Conservation (phyloP, 2,797 vertebrate species). For the Adelosebastes latens region DNA sequence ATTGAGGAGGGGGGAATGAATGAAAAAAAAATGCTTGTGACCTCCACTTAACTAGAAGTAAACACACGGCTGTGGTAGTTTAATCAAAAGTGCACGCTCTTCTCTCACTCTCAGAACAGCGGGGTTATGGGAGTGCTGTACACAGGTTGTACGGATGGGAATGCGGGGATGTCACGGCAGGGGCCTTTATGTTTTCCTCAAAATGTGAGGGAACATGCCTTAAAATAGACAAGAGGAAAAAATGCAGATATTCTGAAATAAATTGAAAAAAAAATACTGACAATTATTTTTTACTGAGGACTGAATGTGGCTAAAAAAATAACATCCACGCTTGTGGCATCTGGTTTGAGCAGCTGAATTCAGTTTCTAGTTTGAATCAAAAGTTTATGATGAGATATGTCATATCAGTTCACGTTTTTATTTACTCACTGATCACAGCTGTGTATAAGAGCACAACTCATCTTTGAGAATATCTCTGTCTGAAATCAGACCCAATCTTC, state of each 20-base stretch:
- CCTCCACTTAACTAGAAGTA: conserved; percentile 80
- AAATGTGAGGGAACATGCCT: not conserved
- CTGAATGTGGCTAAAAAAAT: not conserved
- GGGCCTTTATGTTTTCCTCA: not conserved
- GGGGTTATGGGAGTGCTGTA: conserved; percentile 57
- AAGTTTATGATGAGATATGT: conserved; percentile 15
- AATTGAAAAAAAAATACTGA: not conserved
- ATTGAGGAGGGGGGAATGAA: conserved; percentile 61
- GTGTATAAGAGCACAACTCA: not conserved
- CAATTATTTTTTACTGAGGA: not conserved
- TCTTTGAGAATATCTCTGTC: conserved; percentile 41
- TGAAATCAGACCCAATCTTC: conserved; percentile 63
- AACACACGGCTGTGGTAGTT: conserved; percentile 76
- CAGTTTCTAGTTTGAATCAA: conserved; percentile 9
- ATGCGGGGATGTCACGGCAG: conserved; percentile 10
- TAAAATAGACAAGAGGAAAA: not conserved
- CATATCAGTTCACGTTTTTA: conserved; percentile 3
- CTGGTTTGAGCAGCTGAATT: not conserved
- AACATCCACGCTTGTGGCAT: not conserved
- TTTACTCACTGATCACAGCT: conserved; percentile 20
- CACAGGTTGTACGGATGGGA: conserved; percentile 44
- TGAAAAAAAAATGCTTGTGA: conserved; percentile 73
- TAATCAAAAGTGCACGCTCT: conserved; percentile 72
- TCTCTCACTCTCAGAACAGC: conserved; percentile 56
- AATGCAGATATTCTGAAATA: not conserved